These are phyloP conservation scores for Carollia perspicillata DNA, from an alignment of 2,113 vertebrate species.

Conservation along the genomic window DNA sequence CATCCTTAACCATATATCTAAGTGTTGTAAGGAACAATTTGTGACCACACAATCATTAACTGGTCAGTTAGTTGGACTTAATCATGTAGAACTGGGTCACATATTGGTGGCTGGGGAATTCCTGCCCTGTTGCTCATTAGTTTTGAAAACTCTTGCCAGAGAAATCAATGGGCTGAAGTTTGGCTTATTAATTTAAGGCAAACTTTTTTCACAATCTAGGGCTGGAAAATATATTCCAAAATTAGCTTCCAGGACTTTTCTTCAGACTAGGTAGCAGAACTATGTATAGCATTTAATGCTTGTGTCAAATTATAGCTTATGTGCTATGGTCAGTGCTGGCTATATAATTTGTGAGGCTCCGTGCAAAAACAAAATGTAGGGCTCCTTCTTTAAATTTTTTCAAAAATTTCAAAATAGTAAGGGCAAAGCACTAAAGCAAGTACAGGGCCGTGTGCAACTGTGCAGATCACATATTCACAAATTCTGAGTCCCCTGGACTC, in stretches of 20 bases:
- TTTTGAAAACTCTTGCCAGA: neutral
- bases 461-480: accelerated
- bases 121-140: neutral
- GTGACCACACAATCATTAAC: neutral
- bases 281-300: neutral
- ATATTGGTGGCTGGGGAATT: neutral
- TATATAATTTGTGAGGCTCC: neutral
- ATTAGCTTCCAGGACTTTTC: neutral
- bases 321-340: neutral
- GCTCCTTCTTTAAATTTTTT: neutral
- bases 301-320: neutral
- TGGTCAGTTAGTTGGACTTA: neutral
- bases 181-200: neutral
- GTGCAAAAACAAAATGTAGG: neutral
- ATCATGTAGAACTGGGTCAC: neutral
- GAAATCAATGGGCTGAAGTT: neutral
- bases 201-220: neutral
- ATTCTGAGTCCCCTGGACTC: neutral
- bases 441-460: accelerated
- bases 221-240: neutral
- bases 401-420: neutral
- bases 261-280: neutral
- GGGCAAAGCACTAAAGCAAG: neutral
- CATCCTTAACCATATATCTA: no score
- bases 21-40: neutral